phyloP scores from a whole-genome alignment of 2,113 vertebrate genomes.

The Scomber colias region DNA sequence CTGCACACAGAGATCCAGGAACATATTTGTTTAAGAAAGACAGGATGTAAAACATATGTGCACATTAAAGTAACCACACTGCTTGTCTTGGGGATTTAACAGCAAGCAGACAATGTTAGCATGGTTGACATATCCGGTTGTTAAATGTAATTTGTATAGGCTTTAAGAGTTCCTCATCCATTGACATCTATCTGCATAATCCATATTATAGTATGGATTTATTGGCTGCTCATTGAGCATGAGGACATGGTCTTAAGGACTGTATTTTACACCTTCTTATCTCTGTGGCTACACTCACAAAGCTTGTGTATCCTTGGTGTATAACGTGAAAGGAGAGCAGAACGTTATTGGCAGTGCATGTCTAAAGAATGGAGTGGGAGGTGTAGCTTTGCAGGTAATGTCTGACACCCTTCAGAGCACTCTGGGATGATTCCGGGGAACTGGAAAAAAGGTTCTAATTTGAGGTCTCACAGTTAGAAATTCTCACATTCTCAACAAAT shows the following conservation, averaged over 20 bases:
- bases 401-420: slow-evolving; percentile 46
- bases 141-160: slow-evolving; percentile 55
- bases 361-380: slow-evolving; percentile 57
- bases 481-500: slow-evolving; percentile 5
- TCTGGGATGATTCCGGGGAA: slow-evolving; percentile 49
- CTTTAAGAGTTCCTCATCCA: slow-evolving; percentile 58
- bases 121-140: slow-evolving; percentile 50
- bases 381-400: slow-evolving; percentile 49
- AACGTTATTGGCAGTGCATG: slow-evolving; percentile 23
- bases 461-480: slow-evolving; percentile 48
- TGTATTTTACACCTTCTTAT: slow-evolving; percentile 46
- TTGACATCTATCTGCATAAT: slow-evolving; percentile 72
- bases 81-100: slow-evolving; percentile 35
- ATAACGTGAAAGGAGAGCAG: slow-evolving; percentile 32
- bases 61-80: slow-evolving; percentile 9
- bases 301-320: slow-evolving; percentile 28
- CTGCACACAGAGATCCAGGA: background rate
- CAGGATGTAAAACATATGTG: slow-evolving; percentile 25
- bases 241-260: slow-evolving; percentile 42
- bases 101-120: slow-evolving; percentile 26
- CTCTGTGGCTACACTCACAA: slow-evolving; percentile 20
- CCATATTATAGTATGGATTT: slow-evolving; percentile 70
- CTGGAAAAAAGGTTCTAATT: slow-evolving; percentile 55
- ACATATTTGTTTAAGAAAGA: slow-evolving; percentile 25
- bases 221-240: slow-evolving; percentile 63